phyloP scores from a whole-genome alignment of 1,140 invertebrate species.

The Brachionus calyciflorus region DNA sequence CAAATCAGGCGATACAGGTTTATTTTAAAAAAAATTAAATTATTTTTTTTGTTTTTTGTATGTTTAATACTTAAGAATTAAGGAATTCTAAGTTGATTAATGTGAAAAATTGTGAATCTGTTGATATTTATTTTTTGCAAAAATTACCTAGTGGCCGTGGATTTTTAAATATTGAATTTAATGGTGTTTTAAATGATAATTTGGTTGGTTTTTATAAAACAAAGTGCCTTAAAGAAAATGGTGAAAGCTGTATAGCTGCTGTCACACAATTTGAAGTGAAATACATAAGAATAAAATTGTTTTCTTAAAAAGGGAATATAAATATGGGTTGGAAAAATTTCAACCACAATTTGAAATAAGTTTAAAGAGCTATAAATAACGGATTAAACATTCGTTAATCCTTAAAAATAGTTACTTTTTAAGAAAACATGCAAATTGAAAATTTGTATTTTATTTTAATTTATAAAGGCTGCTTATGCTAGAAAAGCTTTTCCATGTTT shows the following conservation, averaged over 20 bases:
- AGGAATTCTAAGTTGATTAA: neutral
- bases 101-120: neutral
- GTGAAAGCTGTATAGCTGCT: neutral
- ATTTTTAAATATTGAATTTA: slow-evolving; percentile 1
- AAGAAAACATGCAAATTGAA: too few species aligned
- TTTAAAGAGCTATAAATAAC: too few species aligned
- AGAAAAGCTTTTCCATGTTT: slow-evolving; percentile 90
- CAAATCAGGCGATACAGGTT: neutral
- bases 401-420: too few species aligned
- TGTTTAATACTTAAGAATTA: neutral
- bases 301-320: too few species aligned
- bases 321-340: too few species aligned
- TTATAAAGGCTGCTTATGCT: slow-evolving; percentile 65
- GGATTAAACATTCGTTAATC: too few species aligned
- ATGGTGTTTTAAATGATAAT: slow-evolving; percentile 21
- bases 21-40: too few species aligned
- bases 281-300: too few species aligned
- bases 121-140: neutral
- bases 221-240: neutral
- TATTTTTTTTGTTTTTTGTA: too few species aligned
- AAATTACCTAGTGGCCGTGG: neutral
- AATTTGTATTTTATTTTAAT: too few species aligned
- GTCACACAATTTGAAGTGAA: slow-evolving; percentile 24
- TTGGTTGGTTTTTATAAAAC: slow-evolving; percentile 25
- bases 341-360: too few species aligned